Evolutionary conservation across 2,888 invertebrate species (phyloP), one percentile per base, ranked within the genome.

Genomic region (Kryphioiulus occultus): DNA sequence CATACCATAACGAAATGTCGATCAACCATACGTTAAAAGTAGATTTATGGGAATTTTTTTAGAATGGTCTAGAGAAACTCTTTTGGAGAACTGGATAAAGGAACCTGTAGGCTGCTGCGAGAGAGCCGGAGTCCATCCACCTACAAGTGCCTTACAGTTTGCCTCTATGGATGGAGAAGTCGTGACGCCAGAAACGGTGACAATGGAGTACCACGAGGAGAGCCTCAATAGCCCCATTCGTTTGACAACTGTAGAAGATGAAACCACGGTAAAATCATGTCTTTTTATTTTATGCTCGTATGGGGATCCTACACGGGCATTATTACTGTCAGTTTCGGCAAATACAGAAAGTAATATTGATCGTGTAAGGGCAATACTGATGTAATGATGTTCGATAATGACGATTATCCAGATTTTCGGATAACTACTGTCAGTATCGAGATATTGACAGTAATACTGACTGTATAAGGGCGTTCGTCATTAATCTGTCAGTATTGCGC

Each of bases 31-130:
- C 2, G 7, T 2, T 44, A 15, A 44, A 44, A 12, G 44, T 44
- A 32, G 19, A n/a, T 83, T 85, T 83, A 85, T 39, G 39, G 15
- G 10, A 44, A 44, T 15, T 44, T 12, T 44, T 44, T 44, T 91
- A 95, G 95, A 95, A 92, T 95, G 95, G 95, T 95, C 95, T 5
- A 92, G 94, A 89, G 94, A 95, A 90, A 92, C 93, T 59, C 91
- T 95, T 85, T 91, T 95, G 88, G 95, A 95, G 91, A 93, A 94
- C 88, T 95, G 95, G 95, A 95, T 95, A 93, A 93, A 93, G 89
- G 94, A 95, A 91, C 93, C 95, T 0, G 92, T 94, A 0, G 93
- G 93, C 88, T 95, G 95, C 90, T 95, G 95, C 91, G 94, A 94
- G 91, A 92, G 93, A 89, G 94, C 94, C 88, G 95, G 95, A 88